A percentile compares a stretch with the other conserved stretches of the same genome.
These are phyloP conservation scores for Catamblyrhynchus diadema DNA, from an alignment of 2,797 vertebrate species.

Conservation along the genomic window DNA sequence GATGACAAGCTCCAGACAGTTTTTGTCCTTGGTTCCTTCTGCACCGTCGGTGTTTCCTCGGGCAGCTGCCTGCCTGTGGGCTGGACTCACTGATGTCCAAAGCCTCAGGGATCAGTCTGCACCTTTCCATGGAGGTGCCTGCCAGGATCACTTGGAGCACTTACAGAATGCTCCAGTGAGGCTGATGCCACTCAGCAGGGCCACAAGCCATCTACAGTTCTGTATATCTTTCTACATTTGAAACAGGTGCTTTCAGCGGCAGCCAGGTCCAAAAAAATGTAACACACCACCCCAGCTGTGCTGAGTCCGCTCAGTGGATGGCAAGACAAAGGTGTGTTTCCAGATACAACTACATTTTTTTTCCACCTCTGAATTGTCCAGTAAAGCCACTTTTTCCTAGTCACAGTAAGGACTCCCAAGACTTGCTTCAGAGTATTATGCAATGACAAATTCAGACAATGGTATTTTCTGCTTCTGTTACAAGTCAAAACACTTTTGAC, in stretches of 20 bases:
- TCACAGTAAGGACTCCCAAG: neutral
- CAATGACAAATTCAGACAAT: neutral
- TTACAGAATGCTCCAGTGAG: neutral
- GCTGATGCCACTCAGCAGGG: neutral
- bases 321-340: neutral
- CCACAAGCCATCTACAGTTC: neutral
- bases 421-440: neutral
- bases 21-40: neutral
- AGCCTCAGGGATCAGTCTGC: neutral
- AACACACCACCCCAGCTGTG: neutral
- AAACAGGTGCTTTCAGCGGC: neutral
- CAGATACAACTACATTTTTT: neutral
- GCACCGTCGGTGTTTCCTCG: accelerated
- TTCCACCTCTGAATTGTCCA: neutral
- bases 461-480: neutral
- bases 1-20: neutral
- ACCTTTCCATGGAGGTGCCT: neutral
- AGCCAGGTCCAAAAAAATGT: neutral
- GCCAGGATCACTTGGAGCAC: neutral
- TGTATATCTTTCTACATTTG: neutral
- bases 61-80: neutral
- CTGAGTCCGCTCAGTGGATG: neutral
- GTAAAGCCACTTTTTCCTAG: neutral
- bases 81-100: neutral
- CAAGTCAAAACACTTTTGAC: neutral